phyloP scores from a whole-genome alignment of 2,888 invertebrate genomes.

The Sericinus montela region DNA sequence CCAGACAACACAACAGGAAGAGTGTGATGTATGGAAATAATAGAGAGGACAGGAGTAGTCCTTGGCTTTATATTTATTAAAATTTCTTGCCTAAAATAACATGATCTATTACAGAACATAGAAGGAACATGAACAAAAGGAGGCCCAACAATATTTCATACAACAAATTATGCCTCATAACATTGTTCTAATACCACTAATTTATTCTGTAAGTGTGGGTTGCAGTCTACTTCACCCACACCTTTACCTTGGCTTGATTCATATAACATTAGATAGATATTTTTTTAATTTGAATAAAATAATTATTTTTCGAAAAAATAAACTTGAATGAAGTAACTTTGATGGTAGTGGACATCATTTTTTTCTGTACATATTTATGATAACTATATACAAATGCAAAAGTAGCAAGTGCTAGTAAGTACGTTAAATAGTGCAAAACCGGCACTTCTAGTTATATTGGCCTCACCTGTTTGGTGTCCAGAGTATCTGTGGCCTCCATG shows the following conservation, averaged over 20 bases:
- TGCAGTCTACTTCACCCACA: conserved; percentile 64
- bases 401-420: conserved; percentile 34
- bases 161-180: conserved; percentile 57
- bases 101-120: conserved; percentile 24
- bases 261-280: conserved; percentile 37
- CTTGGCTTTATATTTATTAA: too few species aligned
- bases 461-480: conserved; percentile 83
- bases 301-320: not conserved
- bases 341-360: too few species aligned
- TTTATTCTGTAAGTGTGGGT: conserved; percentile 73
- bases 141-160: conserved; percentile 45
- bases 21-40: too few species aligned
- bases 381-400: too few species aligned
- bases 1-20: too few species aligned
- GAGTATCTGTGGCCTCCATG: conserved; percentile 81
- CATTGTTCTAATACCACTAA: conserved; percentile 65
- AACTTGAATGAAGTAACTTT: not conserved
- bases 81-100: conserved; percentile 6
- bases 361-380: too few species aligned
- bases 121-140: conserved; percentile 39
- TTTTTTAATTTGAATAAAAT: not conserved
- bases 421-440: conserved; percentile 59
- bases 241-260: conserved; percentile 60
- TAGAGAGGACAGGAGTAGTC: too few species aligned
- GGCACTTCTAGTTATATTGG: conserved; percentile 54